Conservation (phyloP, 2,113 vertebrate species). For the Tragelaphus imberbis region DNA sequence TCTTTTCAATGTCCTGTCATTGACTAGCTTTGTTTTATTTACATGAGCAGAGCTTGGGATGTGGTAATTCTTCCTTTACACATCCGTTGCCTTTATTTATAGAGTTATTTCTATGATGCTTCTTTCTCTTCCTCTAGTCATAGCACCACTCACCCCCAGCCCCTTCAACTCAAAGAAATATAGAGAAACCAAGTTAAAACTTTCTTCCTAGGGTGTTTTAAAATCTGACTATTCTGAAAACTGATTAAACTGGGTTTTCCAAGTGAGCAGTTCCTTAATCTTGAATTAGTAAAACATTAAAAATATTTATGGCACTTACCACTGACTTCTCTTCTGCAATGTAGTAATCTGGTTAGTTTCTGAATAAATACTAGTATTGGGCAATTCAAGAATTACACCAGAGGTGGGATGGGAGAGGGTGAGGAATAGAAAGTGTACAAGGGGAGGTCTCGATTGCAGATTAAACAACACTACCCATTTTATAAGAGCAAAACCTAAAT, state of each 20-base stretch:
- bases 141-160: background rate
- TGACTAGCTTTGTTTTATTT: conserved; percentile 34
- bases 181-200: background rate
- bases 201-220: background rate
- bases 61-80: background rate
- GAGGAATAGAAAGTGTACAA: background rate
- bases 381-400: conserved; percentile 40
- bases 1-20: background rate
- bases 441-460: background rate
- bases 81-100: conserved; percentile 34
- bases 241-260: conserved; percentile 63
- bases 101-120: background rate
- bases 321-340: conserved; percentile 29
- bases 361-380: conserved; percentile 28
- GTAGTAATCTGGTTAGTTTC: conserved; percentile 29
- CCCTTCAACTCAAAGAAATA: background rate
- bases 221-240: conserved; percentile 25
- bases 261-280: conserved; percentile 56
- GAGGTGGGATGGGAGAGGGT: background rate
- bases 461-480: background rate
- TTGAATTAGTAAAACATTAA: conserved; percentile 66
- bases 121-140: background rate
- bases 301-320: conserved; percentile 49
- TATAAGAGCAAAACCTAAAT: background rate
- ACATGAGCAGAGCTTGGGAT: background rate